Base-by-base conservation (phyloP, 2,113 vertebrate species). In the Argyrosomus japonicus region DNA sequence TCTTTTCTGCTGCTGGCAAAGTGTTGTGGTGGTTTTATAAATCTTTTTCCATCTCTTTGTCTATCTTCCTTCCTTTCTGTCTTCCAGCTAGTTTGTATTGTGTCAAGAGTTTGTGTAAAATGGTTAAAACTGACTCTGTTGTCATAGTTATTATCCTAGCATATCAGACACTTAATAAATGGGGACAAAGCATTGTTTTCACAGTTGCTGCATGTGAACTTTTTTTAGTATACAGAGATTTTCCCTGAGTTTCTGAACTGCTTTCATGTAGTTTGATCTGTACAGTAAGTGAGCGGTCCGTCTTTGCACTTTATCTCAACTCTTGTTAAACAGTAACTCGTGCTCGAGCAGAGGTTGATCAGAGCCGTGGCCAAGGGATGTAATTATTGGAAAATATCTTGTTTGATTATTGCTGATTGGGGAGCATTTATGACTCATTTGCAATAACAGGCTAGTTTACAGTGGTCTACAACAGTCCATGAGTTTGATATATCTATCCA, bases 311-410 rank as follows among this genome's bases (percentile, higher is more conserved):
- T 77, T 76, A 80, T 87, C 79, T 84, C n/a, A 21, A 19, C 61
- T 68, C 63, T 69, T 79, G 88, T 92, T 92, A 93, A 92, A 88
- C 69, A 91, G 80, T 91, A 92, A 90, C 89, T 85, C 8, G 4
- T 19, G 53, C 45, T 11, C 14, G 10, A 53, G 27, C 32, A 29
- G 43, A 83, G 40, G 57, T 86, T 4, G 4, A 54, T 48, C 1
- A 2, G 56, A 23, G 48, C 63, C 0, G 0, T 75, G 29, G 13
- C 71, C 51, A 64, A 60, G 68, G 68, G 68, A 63, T 58, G 25
- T 63, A 77, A 67, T 86, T 64, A 82, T 81, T 88, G 32, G 32
- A 70, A 65, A 82, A 88, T n/a, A 57, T 76, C 74, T 21, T 68
- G 19, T 71, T 77, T 67, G 13, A 58, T 88, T 82, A 82, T 77